Base-by-base conservation (phyloP, 1,140 invertebrate species). In the Trachymyrmex septentrionalis region DNA sequence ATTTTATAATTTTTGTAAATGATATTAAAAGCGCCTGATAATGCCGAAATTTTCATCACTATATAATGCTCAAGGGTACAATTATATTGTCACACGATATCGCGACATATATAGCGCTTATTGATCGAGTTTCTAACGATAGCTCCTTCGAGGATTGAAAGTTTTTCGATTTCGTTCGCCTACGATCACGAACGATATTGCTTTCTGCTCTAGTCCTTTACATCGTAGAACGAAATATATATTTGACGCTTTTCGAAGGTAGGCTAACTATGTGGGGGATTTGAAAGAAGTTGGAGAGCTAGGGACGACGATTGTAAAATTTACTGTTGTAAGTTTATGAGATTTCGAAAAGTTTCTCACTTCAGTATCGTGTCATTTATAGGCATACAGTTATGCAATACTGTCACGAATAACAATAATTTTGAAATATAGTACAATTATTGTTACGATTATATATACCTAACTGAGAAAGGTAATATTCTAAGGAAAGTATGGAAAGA, bases 161-260 rank as follows among this genome's bases (percentile, higher is more conserved):
- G 88, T 90, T 90, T 90, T 90, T 90, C 88, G 88, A 90, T 90
- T 89, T 90, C 87, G 67, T 88, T 82, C 84, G 71, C 69, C 63
- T 69, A 86, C 73, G 24, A 77, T 86, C 87, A 86, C 69, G 80
- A 71, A 55, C 71, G 76, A 86, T 89, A 89, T 86, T 88, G 75
- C 84, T 86, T 80, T 75, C 59, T 86, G 44, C 34, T 80, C 44
- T 59, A 67, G 57, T 72, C 69, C 34, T 82, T 34, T 27, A 69
- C 66, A 12, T 61, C 44, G 63, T 27, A 64, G 50, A 69, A 38
- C 34, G 67, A 81, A 75, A 76, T 81, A 86, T 76, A 86, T 88
- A 80, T 66, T 76, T 69, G 24, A 53, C 57, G 57, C 67, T 76
- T 85, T 73, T 59, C 21, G 12, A 44, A 71, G 78, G 77, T 87